phyloP scores from a whole-genome alignment of 30 jellyfish, hydroid and myxozoan genomes.

The Hydractinia symbiolongicarpus region DNA sequence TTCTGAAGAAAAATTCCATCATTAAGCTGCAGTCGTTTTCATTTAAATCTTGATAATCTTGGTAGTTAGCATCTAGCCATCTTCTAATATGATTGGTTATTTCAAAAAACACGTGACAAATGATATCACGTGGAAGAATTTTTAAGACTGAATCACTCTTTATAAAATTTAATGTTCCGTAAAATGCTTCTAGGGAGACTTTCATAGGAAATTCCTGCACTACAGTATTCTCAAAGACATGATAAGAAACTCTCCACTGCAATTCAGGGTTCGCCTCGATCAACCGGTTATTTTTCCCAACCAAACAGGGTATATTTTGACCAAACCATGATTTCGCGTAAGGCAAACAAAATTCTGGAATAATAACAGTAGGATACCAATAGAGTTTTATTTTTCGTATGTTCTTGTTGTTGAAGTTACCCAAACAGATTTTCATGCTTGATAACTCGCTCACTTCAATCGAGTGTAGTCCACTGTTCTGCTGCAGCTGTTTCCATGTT shows the following conservation, averaged over 20 bases:
- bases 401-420: constrained; percentile 1
- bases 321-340: constrained; percentile 31
- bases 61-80: constrained; percentile 29
- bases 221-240: constrained; percentile 1
- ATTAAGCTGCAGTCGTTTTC: constrained; percentile 13
- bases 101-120: constrained; percentile 23
- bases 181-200: constrained; percentile 14
- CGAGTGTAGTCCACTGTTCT: constrained; percentile 19
- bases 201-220: constrained; percentile 23
- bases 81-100: constrained; percentile 18
- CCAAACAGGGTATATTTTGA: constrained; percentile 12
- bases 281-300: background rate
- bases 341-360: constrained; percentile 22
- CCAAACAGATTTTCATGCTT: constrained; percentile 4
- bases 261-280: constrained; percentile 11
- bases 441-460: constrained; percentile 6
- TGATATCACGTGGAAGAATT: constrained; percentile 22
- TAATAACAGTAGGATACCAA: constrained; percentile 15
- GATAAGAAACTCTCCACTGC: constrained; percentile 26
- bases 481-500: constrained; percentile 13
- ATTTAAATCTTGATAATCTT: background rate
- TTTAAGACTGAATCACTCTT: constrained; percentile 24
- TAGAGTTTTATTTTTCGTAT: background rate
- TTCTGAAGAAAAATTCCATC: constrained; percentile 16
- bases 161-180: background rate